phyloP scores from a whole-genome alignment of 1,140 invertebrate genomes.

The Oryctes rhinoceros region DNA sequence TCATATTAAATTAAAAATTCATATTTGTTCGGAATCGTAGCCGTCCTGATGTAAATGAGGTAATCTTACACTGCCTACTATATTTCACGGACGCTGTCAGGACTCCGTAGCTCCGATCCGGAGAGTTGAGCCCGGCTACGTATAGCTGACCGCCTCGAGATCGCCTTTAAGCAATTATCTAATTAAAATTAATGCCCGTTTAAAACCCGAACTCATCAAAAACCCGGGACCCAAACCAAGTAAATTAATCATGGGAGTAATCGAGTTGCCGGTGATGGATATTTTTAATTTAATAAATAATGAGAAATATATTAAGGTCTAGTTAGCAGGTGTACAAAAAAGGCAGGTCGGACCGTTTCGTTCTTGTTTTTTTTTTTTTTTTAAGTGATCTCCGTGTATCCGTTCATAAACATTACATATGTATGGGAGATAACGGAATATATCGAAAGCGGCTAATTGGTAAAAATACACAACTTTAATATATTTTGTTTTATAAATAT shows the following conservation, averaged over 20 bases:
- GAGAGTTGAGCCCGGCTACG: not conserved
- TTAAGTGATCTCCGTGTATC: too few relatives aligned
- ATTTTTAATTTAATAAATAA: slow-evolving; percentile 62
- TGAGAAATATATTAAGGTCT: slow-evolving; percentile 58
- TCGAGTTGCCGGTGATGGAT: slow-evolving; percentile 58
- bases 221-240: slow-evolving; percentile 50
- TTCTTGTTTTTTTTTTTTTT: not conserved
- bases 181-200: slow-evolving; percentile 62
- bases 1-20: slow-evolving; percentile 43
- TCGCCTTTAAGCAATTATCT: slow-evolving; percentile 60
- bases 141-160: slow-evolving; percentile 47
- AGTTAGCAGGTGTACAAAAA: slow-evolving; percentile 60
- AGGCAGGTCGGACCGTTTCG: slow-evolving; percentile 44
- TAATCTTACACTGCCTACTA: slow-evolving; percentile 44
- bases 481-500: too few relatives aligned
- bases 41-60: slow-evolving; percentile 43
- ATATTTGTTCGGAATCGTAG: slow-evolving; percentile 41
- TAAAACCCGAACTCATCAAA: slow-evolving; percentile 60
- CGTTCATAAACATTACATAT: too few relatives aligned
- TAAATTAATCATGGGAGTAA: slow-evolving; percentile 60
- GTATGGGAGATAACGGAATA: too few relatives aligned
- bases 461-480: too few relatives aligned
- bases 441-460: too few relatives aligned
- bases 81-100: slow-evolving; percentile 54
- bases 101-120: not conserved